phyloP scores from a whole-genome alignment of 2,113 vertebrate genomes.

The Thalassarche chlororhynchos region DNA sequence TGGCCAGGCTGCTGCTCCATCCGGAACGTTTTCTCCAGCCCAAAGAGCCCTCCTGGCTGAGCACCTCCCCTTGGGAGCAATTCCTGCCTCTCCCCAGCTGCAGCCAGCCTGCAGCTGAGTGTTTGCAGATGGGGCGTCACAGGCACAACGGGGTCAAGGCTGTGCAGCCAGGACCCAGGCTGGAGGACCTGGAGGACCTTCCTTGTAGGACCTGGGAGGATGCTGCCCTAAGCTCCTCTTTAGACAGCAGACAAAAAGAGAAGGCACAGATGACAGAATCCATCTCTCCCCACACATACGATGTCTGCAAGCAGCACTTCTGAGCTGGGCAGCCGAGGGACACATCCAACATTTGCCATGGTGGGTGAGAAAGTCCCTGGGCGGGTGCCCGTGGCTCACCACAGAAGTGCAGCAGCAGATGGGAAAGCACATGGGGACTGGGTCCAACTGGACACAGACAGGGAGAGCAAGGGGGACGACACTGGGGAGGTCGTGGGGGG shows the following conservation, averaged over 20 bases:
- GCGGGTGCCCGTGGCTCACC: rapidly evolving
- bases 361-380: background rate
- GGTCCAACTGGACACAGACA: background rate
- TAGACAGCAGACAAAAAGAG: background rate
- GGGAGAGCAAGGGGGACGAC: background rate
- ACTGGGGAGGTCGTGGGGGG: background rate
- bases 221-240: background rate
- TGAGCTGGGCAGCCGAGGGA: background rate
- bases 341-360: background rate
- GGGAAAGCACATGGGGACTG: background rate
- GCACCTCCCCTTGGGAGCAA: background rate
- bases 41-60: background rate
- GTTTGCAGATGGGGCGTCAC: background rate
- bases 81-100: background rate
- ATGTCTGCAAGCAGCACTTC: background rate
- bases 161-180: background rate
- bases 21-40: background rate
- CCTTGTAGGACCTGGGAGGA: background rate
- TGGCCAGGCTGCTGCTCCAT: background rate
- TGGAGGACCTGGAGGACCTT: background rate
- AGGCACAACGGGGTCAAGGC: background rate
- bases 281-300: background rate
- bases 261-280: background rate
- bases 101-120: background rate
- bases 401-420: background rate